Percentiles rank a stretch among this genome's conserved stretches.
Evolutionary conservation across 1,140 invertebrate genomes (phyloP).

Genomic region (Neuroterus valhalla): DNA sequence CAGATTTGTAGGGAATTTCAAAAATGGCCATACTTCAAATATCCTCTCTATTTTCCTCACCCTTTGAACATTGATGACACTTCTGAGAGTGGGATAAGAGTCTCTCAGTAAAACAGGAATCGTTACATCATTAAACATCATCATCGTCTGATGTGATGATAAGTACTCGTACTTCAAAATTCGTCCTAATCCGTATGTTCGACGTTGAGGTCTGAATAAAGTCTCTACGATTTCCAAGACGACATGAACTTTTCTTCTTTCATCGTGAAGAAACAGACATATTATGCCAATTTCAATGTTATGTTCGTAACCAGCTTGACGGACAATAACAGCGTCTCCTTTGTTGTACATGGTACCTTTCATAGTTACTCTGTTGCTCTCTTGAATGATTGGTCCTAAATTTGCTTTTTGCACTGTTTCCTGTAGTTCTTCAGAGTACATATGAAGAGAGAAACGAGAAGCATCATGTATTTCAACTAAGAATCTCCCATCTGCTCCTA

Average conservation of each 20-base stretch:
- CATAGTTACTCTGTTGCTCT: not conserved
- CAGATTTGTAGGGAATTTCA: no score
- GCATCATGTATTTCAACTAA: not conserved
- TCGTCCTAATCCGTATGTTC: not conserved
- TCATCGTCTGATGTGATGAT: not conserved
- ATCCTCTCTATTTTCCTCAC: no score
- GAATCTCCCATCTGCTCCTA: not conserved
- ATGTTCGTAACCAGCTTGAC: not conserved
- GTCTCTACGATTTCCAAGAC: not conserved
- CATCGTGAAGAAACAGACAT: not conserved
- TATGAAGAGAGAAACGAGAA: not conserved
- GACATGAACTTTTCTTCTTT: not conserved
- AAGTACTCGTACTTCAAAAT: not conserved
- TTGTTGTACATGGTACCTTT: not conserved
- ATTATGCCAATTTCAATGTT: not conserved
- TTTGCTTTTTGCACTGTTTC: not conserved
- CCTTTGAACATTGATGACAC: no score
- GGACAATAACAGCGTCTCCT: not conserved
- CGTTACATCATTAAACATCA: no score
- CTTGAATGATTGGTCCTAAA: not conserved
- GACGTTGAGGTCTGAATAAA: not conserved
- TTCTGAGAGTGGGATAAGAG: no score
- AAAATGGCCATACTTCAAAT: no score
- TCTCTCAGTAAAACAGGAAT: no score
- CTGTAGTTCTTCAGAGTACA: not conserved